Base-by-base conservation (phyloP, 2,888 invertebrate species). In the Xanthorhoe designata region DNA sequence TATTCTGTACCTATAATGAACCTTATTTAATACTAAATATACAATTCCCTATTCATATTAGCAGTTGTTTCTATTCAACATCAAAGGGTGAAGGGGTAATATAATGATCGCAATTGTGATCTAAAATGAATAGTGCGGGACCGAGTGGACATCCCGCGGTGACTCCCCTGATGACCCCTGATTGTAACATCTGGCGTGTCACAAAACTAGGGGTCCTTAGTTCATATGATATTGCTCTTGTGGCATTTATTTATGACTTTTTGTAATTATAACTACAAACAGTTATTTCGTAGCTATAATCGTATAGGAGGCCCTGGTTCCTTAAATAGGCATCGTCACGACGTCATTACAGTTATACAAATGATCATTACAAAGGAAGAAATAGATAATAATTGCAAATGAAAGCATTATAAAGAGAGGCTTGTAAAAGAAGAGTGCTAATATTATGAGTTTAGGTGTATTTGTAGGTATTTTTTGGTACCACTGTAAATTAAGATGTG, bases 141-240 rank as follows among this genome's bases (percentile, higher is more conserved):
- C 64, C 61, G 64, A 71, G 67, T 65, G 74, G 78, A 73, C 79
- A 75, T 70, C 81, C 80, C 79, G 80, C 76, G 64, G 82, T 51
- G 72, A 64, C 70, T 68, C 74, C 74, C 61, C 70, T 74, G 70
- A 76, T 75, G 69, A 71, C 74, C 75, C 63, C 72, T 75, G 70
- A 76, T 74, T 75, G 75, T 70, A 74, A 75, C 79, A 79, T 79
- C 77, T 76, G 75, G 73, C 72, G 70, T 50, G 19, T 60, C 52
- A 58, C 49, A 15, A 47, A 58, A 38, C 53, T 54, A 45, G 51
- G 69, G 69, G 63, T 53, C 54, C 52, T 47, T 60, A 42, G 17
- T 15, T 54, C 18, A 29, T 52, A 50, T 58, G 18, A 50, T 19
- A 58, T 53, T 18, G 47, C 35, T 53, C 49, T 57, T 32, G 51